These are phyloP conservation scores for Polia nebulosa DNA, from an alignment of 2,888 invertebrate species.

Conservation along the genomic window DNA sequence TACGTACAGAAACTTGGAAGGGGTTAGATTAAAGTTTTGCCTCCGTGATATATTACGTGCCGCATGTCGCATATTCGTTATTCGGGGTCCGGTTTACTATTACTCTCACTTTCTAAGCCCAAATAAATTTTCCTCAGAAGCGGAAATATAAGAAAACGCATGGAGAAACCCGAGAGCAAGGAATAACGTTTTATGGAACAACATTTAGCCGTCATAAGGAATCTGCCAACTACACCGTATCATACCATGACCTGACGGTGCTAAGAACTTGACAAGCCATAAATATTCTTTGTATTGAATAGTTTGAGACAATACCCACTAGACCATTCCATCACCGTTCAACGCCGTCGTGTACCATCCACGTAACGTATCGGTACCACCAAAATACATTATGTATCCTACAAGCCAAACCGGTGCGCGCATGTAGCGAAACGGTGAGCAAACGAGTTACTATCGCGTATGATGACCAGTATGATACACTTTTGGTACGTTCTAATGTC, in stretches of 20 bases:
- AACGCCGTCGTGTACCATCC: no score
- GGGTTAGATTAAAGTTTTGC: constrained; percentile 77
- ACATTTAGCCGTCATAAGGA: constrained; percentile 55
- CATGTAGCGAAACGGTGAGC: no score
- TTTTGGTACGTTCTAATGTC: no score
- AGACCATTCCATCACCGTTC: no score
- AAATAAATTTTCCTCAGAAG: constrained; percentile 79
- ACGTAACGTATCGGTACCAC: no score
- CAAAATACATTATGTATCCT: no score
- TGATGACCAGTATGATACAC: no score
- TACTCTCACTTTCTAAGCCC: constrained; percentile 77
- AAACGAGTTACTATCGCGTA: no score
- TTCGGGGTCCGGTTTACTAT: constrained; percentile 77
- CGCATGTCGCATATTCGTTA: constrained; percentile 78
- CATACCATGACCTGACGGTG: background rate
- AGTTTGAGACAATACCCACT: background rate
- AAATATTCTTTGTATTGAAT: background rate
- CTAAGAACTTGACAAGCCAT: background rate
- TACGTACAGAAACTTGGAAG: constrained; percentile 64
- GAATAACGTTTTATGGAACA: constrained; percentile 69
- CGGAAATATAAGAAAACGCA: constrained; percentile 80
- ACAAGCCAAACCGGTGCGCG: no score
- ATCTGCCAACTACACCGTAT: background rate
- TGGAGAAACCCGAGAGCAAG: constrained; percentile 64
- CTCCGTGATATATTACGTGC: constrained; percentile 80